phyloP scores from a whole-genome alignment of 2,113 vertebrate genomes.

The Hemicordylus capensis region DNA sequence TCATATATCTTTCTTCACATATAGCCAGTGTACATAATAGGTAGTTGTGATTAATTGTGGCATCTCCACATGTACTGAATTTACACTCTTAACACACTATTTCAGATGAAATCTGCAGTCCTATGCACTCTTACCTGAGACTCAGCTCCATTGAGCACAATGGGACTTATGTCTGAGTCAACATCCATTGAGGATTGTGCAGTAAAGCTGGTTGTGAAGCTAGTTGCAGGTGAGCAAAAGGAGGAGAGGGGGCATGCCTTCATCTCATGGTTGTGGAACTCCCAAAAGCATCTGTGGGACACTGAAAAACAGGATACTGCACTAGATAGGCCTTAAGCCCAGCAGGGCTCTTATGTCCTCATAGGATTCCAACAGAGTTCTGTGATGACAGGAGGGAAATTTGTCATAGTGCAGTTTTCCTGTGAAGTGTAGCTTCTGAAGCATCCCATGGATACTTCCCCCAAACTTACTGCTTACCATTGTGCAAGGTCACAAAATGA shows the following conservation, averaged over 20 bases:
- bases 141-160: not conserved
- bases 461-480: not conserved
- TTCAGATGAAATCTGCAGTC: not conserved
- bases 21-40: not conserved
- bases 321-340: too few relatives aligned
- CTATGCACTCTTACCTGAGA: not conserved
- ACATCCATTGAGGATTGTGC: not conserved
- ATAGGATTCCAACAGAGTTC: too few relatives aligned
- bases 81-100: not conserved
- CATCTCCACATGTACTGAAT: not conserved
- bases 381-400: too few relatives aligned
- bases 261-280: too few relatives aligned
- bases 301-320: too few relatives aligned
- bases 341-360: too few relatives aligned
- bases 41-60: not conserved
- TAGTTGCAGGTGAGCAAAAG: too few relatives aligned
- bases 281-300: too few relatives aligned
- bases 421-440: not conserved
- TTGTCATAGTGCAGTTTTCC: not conserved
- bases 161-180: not conserved
- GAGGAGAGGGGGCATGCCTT: too few relatives aligned
- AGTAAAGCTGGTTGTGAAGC: too few relatives aligned
- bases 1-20: not conserved
- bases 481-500: not conserved
- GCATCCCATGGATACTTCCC: not conserved